Percentiles rank a stretch among this genome's conserved stretches.
Evolutionary conservation across 2,113 vertebrate species (phyloP).

Genomic region (Oreochromis spilurus): DNA sequence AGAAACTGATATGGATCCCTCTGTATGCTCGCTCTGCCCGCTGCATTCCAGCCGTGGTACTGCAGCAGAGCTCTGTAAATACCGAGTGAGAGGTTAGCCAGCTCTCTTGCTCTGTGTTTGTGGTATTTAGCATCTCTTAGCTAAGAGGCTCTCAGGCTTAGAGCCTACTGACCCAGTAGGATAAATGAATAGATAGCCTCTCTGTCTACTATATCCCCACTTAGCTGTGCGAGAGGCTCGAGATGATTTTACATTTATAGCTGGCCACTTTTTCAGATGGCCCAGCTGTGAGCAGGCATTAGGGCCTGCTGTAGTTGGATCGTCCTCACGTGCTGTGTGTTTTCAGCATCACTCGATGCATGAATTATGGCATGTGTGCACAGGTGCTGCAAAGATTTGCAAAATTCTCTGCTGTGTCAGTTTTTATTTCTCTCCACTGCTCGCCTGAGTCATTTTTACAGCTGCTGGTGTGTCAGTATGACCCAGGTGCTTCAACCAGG

Average conservation of each 20-base stretch:
- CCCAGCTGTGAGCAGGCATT: neutral
- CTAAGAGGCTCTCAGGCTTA: slow-evolving; percentile 19
- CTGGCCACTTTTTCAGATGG: neutral
- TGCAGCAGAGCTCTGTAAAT: slow-evolving; percentile 55
- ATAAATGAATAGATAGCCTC: neutral
- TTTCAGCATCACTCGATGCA: neutral
- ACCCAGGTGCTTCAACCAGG: slow-evolving; percentile 39
- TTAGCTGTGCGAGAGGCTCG: neutral
- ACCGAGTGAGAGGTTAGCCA: slow-evolving; percentile 4
- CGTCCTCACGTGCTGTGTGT: neutral
- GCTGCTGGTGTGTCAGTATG: slow-evolving; percentile 5
- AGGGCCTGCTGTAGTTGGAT: neutral
- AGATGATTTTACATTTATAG: neutral
- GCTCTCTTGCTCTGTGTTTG: slow-evolving; percentile 4
- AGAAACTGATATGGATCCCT: slow-evolving; percentile 37
- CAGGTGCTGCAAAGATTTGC: slow-evolving; percentile 7
- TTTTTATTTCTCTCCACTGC: neutral
- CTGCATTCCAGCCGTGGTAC: slow-evolving; percentile 55
- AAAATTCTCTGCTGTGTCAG: slow-evolving; percentile 28
- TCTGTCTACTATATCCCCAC: neutral
- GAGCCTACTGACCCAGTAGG: slow-evolving; percentile 2
- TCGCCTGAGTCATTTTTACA: neutral
- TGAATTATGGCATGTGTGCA: slow-evolving; percentile 21
- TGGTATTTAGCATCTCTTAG: slow-evolving; percentile 42
- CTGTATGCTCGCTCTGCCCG: slow-evolving; percentile 2